phyloP scores from a whole-genome alignment of 2,888 invertebrate genomes.

The Drosophila yooni region DNA sequence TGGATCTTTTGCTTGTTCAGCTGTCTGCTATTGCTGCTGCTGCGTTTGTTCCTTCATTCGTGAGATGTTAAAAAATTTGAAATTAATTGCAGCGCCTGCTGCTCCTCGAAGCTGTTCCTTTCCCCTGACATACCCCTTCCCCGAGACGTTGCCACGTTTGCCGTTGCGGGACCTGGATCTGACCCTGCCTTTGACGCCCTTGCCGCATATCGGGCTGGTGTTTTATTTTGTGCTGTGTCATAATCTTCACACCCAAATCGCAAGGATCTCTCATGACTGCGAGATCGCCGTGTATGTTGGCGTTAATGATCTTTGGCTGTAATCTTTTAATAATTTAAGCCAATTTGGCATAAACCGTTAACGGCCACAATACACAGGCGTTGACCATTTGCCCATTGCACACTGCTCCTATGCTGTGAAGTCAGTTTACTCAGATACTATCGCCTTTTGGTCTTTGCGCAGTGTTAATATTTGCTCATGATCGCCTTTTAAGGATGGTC shows the following conservation, averaged over 20 bases:
- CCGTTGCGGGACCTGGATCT: slow-evolving; percentile 18
- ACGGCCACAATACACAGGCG: slow-evolving; percentile 60
- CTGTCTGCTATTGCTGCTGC: slow-evolving; percentile 41
- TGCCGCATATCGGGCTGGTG: slow-evolving; percentile 28
- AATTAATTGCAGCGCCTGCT: slow-evolving; percentile 77
- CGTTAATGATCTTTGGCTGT: slow-evolving; percentile 69
- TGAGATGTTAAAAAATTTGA: slow-evolving; percentile 71
- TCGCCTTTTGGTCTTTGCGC: slow-evolving; percentile 49
- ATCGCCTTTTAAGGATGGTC: slow-evolving; percentile 68
- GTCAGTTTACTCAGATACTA: slow-evolving; percentile 18
- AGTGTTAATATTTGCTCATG: slow-evolving; percentile 82
- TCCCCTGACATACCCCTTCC: not conserved
- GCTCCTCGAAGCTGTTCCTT: slow-evolving; percentile 28
- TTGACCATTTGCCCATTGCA: slow-evolving; percentile 54
- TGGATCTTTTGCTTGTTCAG: slow-evolving; percentile 38
- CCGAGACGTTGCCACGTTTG: not conserved
- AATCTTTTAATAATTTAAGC: slow-evolving; percentile 83
- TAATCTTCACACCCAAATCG: slow-evolving; percentile 78
- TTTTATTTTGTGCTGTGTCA: slow-evolving; percentile 76
- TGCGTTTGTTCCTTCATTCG: slow-evolving; percentile 34
- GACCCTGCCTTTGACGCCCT: slow-evolving; percentile 34
- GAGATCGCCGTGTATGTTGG: slow-evolving; percentile 52
- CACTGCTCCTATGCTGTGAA: slow-evolving; percentile 17
- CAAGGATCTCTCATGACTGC: slow-evolving; percentile 59
- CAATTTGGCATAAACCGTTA: slow-evolving; percentile 82